A percentile compares a stretch with the other conserved stretches of the same genome.
phyloP scores from a whole-genome alignment of 2,797 vertebrate species.

The Lateolabrax maculatus region DNA sequence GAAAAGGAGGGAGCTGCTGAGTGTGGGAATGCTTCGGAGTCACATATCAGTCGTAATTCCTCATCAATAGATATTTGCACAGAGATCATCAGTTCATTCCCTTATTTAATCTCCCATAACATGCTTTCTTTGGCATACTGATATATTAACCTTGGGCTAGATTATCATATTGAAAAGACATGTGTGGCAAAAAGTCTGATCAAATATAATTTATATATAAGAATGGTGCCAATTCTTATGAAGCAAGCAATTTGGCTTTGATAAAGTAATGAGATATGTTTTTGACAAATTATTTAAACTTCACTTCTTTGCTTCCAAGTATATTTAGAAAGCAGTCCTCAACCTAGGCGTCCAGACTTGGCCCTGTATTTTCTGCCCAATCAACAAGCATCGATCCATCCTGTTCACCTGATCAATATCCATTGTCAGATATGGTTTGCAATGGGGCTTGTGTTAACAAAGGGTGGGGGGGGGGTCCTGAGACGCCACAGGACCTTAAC shows the following conservation, averaged over 20 bases:
- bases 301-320: background rate
- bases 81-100: background rate
- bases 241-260: background rate
- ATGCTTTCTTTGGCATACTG: background rate
- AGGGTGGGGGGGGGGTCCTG: slow-evolving; percentile 11
- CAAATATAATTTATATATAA: background rate
- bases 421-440: slow-evolving; percentile 74
- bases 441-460: slow-evolving; percentile 52
- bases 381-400: slow-evolving; percentile 71
- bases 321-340: background rate
- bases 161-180: background rate
- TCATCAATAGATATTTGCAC: slow-evolving; percentile 22
- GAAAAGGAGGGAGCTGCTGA: background rate
- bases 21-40: background rate
- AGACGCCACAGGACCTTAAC: slow-evolving; percentile 47
- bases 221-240: background rate
- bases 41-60: background rate
- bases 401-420: slow-evolving; percentile 66
- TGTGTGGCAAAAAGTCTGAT: background rate
- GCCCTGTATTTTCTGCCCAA: slow-evolving; percentile 48
- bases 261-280: background rate
- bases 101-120: background rate
- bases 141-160: background rate
- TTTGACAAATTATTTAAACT: background rate
- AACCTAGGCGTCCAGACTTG: background rate